phyloP scores from a whole-genome alignment of 2,113 vertebrate species.

The Leptobrachium ailaonicum region DNA sequence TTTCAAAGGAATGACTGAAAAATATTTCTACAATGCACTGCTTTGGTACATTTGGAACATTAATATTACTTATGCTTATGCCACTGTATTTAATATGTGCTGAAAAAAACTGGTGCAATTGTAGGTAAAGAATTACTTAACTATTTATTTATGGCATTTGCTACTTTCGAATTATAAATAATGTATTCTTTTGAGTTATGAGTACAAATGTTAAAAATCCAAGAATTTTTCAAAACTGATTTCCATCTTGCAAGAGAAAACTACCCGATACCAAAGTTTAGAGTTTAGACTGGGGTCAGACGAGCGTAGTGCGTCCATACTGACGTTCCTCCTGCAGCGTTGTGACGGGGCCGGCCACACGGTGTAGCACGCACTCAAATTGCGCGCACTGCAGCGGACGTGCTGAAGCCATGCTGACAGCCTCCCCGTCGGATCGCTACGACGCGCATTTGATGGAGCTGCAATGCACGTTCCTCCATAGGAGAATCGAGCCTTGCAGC shows the following conservation, averaged over 20 bases:
- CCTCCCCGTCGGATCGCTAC: too few species aligned
- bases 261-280: conserved; percentile 3
- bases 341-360: neutral
- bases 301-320: neutral
- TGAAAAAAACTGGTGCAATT: conserved; percentile 24
- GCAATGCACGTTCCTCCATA: too few species aligned
- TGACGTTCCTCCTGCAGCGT: too few species aligned
- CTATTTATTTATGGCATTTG: conserved; percentile 58
- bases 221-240: neutral
- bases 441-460: too few species aligned
- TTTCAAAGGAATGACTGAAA: neutral
- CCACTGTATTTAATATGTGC: neutral
- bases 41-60: conserved; percentile 5
- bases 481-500: too few species aligned
- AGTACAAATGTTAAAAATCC: too few species aligned
- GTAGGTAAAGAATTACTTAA: conserved; percentile 43
- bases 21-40: conserved; percentile 20
- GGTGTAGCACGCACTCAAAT: too few species aligned
- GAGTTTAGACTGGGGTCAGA: neutral
- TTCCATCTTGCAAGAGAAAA: neutral
- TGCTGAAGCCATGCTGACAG: neutral
- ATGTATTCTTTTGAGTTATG: conserved; percentile 40
- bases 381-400: too few species aligned
- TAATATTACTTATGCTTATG: neutral
- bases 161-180: conserved; percentile 58